These are phyloP conservation scores for Amphibalanus amphitrite DNA, from an alignment of 1,140 invertebrate genomes.

Conservation along the genomic window DNA sequence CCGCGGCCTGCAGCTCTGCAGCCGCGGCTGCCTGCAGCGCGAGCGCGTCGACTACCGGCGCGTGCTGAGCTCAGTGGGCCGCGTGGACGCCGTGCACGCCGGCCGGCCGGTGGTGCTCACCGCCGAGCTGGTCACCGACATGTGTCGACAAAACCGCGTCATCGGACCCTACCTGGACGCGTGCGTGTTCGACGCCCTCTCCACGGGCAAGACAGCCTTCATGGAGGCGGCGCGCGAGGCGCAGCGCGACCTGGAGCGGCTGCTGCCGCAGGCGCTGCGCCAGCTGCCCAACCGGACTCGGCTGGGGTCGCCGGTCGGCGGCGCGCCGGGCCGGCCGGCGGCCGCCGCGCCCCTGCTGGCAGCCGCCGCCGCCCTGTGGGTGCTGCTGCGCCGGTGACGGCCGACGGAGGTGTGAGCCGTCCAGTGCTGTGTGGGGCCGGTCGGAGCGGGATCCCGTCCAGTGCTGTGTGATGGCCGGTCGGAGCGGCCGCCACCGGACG, in stretches of 20 bases:
- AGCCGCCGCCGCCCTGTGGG: too few relatives aligned
- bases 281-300: background rate
- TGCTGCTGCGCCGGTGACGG: background rate
- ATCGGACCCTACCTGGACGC: conserved; percentile 39
- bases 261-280: background rate
- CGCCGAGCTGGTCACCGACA: conserved; percentile 11
- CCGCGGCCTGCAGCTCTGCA: conserved; percentile 30
- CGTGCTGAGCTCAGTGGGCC: conserved; percentile 19
- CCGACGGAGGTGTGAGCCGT: too few relatives aligned
- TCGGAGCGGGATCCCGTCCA: too few relatives aligned
- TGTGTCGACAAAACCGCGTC: conserved; percentile 27
- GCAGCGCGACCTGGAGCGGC: conserved; percentile 28
- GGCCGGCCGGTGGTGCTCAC: background rate
- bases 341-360: background rate
- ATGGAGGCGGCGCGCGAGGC: conserved; percentile 30
- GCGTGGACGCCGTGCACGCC: background rate
- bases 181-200: conserved; percentile 40
- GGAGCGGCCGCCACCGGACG: too few relatives aligned
- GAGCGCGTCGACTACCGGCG: conserved; percentile 30
- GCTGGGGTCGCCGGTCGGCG: background rate
- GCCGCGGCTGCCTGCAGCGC: conserved; percentile 31
- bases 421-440: background rate
- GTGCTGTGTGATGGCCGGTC: too few relatives aligned
- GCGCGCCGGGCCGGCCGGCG: too few relatives aligned
- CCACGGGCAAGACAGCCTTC: conserved; percentile 32